Percentiles rank a stretch among this genome's conserved stretches.
phyloP scores from a whole-genome alignment of 2,888 invertebrate species.

The Podotricha telesiphe region DNA sequence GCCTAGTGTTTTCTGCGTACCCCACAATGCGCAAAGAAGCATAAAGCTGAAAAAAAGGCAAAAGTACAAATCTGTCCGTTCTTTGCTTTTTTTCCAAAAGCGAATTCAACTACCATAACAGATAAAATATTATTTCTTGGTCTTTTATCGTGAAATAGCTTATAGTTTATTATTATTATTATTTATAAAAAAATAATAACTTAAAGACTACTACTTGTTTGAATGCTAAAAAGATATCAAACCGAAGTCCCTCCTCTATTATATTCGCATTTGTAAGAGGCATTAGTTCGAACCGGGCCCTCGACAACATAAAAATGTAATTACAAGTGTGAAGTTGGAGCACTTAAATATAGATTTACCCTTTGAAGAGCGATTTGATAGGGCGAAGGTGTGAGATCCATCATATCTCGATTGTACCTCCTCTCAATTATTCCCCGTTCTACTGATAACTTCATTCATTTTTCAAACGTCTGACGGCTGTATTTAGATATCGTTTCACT shows the following conservation, averaged over 20 bases:
- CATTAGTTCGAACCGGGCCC: slow-evolving; percentile 62
- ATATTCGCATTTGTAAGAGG: slow-evolving; percentile 74
- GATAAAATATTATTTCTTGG: too few species aligned
- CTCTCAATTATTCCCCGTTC: slow-evolving; percentile 74
- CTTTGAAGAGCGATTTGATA: slow-evolving; percentile 75
- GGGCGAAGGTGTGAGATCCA: slow-evolving; percentile 77
- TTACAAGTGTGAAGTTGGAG: slow-evolving; percentile 72
- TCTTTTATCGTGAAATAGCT: too few species aligned
- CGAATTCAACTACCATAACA: too few species aligned
- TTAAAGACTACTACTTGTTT: slow-evolving; percentile 16
- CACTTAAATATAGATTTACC: slow-evolving; percentile 82
- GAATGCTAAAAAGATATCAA: slow-evolving; percentile 45
- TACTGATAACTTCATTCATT: slow-evolving; percentile 75
- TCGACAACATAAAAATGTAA: slow-evolving; percentile 79
- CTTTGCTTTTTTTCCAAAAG: too few species aligned
- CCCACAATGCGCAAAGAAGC: too few species aligned
- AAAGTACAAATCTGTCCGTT: too few species aligned
- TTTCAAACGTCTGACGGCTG: slow-evolving; percentile 59
- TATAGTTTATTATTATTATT: neutral
- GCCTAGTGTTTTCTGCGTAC: too few species aligned
- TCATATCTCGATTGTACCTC: slow-evolving; percentile 75
- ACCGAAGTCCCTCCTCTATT: slow-evolving; percentile 56
- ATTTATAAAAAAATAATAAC: neutral
- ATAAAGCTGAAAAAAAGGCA: too few species aligned
- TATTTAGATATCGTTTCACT: slow-evolving; percentile 47